These are phyloP conservation scores for Ostrea edulis DNA, from an alignment of 1,140 invertebrate genomes.

Conservation along the genomic window DNA sequence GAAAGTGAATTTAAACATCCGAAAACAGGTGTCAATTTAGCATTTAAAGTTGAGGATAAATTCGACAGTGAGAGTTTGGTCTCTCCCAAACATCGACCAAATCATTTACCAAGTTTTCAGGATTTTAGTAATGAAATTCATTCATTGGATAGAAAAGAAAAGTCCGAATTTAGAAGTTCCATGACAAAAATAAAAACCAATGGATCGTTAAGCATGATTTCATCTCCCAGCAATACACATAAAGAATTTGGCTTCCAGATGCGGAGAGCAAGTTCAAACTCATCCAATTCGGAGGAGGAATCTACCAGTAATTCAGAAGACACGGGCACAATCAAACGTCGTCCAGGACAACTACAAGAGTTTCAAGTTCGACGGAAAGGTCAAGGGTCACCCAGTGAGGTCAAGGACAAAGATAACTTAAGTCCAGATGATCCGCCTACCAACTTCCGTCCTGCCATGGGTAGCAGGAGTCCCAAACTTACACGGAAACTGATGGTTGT, in stretches of 20 bases:
- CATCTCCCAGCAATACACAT: constrained; percentile 72
- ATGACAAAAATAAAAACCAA: constrained; percentile 79
- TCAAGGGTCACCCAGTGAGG: constrained; percentile 51
- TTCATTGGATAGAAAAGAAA: constrained; percentile 69
- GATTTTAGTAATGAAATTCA: constrained; percentile 56
- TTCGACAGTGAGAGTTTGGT: constrained; percentile 26
- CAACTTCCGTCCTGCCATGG: constrained; percentile 52
- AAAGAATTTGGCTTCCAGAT: constrained; percentile 74
- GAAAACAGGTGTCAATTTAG: constrained; percentile 15
- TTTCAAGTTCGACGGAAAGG: neutral
- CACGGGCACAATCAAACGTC: constrained; percentile 81
- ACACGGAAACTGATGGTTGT: constrained; percentile 13
- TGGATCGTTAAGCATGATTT: constrained; percentile 73
- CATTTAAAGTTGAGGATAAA: neutral
- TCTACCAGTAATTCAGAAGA: constrained; percentile 82
- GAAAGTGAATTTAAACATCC: neutral
- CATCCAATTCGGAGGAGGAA: constrained; percentile 92
- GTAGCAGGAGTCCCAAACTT: constrained; percentile 55
- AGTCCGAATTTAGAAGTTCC: constrained; percentile 76
- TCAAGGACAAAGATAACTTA: constrained; percentile 41
- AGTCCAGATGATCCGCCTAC: constrained; percentile 41
- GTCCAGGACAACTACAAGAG: constrained; percentile 61
- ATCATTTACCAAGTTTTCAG: constrained; percentile 61
- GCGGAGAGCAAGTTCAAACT: constrained; percentile 80
- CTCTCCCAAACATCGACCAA: constrained; percentile 47